Evolutionary conservation across 2,888 invertebrate species (phyloP).

Genomic region (Leistus spinibarbis): DNA sequence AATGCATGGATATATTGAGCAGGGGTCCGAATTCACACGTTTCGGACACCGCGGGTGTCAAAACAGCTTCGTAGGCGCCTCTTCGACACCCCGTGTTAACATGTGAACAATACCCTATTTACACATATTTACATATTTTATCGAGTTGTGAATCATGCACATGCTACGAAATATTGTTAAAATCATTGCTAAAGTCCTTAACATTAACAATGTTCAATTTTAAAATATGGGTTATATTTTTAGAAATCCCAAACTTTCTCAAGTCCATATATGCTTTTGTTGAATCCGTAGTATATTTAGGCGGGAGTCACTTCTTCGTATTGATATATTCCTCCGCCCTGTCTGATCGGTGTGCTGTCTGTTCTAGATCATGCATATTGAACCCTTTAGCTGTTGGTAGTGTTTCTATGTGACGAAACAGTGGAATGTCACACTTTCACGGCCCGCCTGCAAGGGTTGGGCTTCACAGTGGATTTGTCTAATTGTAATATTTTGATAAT

Average conservation of each 20-base stretch:
- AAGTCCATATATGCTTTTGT: too few species aligned
- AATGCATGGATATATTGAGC: slow-evolving; percentile 17
- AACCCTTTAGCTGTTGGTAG: neutral
- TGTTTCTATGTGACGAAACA: neutral
- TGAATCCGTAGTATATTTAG: neutral
- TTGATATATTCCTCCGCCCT: neutral
- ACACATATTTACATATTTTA: slow-evolving; percentile 30
- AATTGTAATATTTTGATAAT: slow-evolving; percentile 19
- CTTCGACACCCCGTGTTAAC: slow-evolving; percentile 25
- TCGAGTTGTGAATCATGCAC: neutral
- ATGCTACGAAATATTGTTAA: neutral
- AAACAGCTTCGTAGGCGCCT: slow-evolving; percentile 14
- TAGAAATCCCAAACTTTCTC: too few species aligned
- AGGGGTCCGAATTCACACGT: slow-evolving; percentile 14
- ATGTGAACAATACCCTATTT: slow-evolving; percentile 32
- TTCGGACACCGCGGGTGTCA: neutral
- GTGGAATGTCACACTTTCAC: slow-evolving; percentile 16
- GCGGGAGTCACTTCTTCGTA: neutral
- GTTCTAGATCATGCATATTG: neutral
- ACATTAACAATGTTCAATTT: too few species aligned
- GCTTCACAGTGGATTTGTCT: slow-evolving; percentile 16
- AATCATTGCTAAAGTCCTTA: neutral
- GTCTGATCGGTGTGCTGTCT: neutral
- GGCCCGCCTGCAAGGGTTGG: slow-evolving; percentile 8
- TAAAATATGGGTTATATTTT: too few species aligned